These are phyloP conservation scores for Hemithea aestivaria DNA, from an alignment of 2,888 invertebrate species.

Conservation along the genomic window DNA sequence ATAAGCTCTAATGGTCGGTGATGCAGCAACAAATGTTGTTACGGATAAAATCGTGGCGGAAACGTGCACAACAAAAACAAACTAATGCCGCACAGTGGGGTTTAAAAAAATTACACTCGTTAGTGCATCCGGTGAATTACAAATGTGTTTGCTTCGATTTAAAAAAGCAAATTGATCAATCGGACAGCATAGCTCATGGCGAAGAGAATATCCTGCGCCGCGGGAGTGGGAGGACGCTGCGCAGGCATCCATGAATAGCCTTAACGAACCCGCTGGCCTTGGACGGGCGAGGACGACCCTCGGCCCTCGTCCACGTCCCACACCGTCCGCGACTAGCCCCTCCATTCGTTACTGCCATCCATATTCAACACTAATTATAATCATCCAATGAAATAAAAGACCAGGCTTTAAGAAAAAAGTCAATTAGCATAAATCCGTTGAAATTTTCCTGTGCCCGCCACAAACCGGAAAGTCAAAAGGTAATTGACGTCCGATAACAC, in stretches of 20 bases:
- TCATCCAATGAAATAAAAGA: too few relatives aligned
- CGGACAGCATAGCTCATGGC: slow-evolving; percentile 61
- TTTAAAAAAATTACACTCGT: slow-evolving; percentile 71
- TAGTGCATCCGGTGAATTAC: slow-evolving; percentile 77
- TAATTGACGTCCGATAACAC: slow-evolving; percentile 3
- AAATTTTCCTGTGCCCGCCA: slow-evolving; percentile 11
- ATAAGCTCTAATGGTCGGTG: slow-evolving; percentile 37
- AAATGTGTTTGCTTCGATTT: slow-evolving; percentile 62
- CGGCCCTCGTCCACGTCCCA: slow-evolving; percentile 35
- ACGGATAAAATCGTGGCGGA: slow-evolving; percentile 56
- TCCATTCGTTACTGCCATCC: slow-evolving; percentile 21
- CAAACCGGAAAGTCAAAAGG: slow-evolving; percentile 17
- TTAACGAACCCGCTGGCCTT: slow-evolving; percentile 76
- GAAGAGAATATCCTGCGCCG: slow-evolving; percentile 66
- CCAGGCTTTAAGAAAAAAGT: slow-evolving; percentile 14
- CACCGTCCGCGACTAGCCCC: slow-evolving; percentile 25
- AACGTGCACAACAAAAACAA: slow-evolving; percentile 62
- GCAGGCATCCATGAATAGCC: slow-evolving; percentile 75
- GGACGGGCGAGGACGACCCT: slow-evolving; percentile 59
- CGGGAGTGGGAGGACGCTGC: slow-evolving; percentile 50
- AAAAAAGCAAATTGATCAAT: slow-evolving; percentile 66
- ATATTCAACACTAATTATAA: slow-evolving; percentile 15
- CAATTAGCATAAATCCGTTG: slow-evolving; percentile 15
- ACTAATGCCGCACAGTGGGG: slow-evolving; percentile 51
- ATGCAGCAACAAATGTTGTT: slow-evolving; percentile 36